Conservation (phyloP, 1,140 invertebrate genomes). For the Lucilia sericata region DNA sequence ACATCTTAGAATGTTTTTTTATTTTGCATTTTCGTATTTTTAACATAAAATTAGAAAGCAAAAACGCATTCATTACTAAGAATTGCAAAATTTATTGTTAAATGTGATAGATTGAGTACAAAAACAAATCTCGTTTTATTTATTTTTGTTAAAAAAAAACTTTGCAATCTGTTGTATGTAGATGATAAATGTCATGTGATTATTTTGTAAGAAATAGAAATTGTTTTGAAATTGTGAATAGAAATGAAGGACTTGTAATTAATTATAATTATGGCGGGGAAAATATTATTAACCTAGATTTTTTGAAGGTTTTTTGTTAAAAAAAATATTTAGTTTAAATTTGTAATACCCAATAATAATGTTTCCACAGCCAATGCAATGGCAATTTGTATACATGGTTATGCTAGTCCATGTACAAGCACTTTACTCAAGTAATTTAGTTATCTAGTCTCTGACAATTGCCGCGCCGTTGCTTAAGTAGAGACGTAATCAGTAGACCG, state of each 20-base stretch:
- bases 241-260: background rate
- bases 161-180: background rate
- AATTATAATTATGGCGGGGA: background rate
- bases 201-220: background rate
- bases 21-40: background rate
- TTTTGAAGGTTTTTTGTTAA: background rate
- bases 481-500: too few species aligned
- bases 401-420: too few species aligned
- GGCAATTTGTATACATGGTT: too few species aligned
- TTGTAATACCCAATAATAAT: too few species aligned
- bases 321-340: too few species aligned
- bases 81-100: background rate
- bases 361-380: too few species aligned
- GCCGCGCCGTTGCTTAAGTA: too few species aligned
- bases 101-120: background rate
- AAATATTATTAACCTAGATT: background rate
- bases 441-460: too few species aligned
- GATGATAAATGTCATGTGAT: slow-evolving; percentile 10
- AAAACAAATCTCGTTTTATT: background rate
- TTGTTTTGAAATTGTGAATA: background rate
- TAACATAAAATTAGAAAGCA: slow-evolving; percentile 28
- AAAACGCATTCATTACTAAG: slow-evolving; percentile 31
- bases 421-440: too few species aligned
- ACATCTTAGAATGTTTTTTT: slow-evolving; percentile 39
- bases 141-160: background rate